Evolutionary conservation across 2,888 invertebrate species (phyloP).

Genomic region (Petrolisthes manimaculis): DNA sequence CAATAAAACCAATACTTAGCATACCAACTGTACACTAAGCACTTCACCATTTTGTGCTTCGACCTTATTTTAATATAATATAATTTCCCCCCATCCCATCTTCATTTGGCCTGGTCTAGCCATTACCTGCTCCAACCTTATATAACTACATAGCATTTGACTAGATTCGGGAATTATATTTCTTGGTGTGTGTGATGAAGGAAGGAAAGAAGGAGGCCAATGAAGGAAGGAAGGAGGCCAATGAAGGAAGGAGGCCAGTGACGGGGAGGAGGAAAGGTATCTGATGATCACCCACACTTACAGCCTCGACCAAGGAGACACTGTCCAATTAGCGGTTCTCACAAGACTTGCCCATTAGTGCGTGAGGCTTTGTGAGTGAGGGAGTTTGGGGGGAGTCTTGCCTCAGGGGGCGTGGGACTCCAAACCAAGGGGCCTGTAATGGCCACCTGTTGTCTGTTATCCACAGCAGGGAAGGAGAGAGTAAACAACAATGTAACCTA

Average conservation of each 20-base stretch:
- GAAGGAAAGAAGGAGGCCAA: no score
- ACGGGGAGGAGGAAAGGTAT: not conserved
- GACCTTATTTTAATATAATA: no score
- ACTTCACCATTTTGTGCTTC: no score
- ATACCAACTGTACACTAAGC: no score
- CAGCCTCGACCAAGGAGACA: slow-evolving; percentile 55
- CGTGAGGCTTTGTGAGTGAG: slow-evolving; percentile 22
- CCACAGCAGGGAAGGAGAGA: not conserved
- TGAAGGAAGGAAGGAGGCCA: no score
- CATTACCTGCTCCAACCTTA: no score
- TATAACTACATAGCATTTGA: no score
- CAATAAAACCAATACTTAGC: no score
- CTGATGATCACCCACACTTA: slow-evolving; percentile 51
- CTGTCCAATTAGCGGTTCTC: slow-evolving; percentile 61
- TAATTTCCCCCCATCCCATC: no score
- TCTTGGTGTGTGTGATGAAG: no score
- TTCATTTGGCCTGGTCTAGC: no score
- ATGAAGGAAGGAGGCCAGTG: not conserved
- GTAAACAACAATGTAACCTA: not conserved
- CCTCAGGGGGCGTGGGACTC: slow-evolving; percentile 32
- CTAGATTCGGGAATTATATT: no score
- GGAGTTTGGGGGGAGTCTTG: slow-evolving; percentile 25
- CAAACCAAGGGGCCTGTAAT: slow-evolving; percentile 28
- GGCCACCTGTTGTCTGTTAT: slow-evolving; percentile 23
- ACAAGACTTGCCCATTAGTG: slow-evolving; percentile 59